These are phyloP conservation scores for Gnathonemus longibarbis DNA, from an alignment of 2,113 vertebrate species.

Conservation along the genomic window DNA sequence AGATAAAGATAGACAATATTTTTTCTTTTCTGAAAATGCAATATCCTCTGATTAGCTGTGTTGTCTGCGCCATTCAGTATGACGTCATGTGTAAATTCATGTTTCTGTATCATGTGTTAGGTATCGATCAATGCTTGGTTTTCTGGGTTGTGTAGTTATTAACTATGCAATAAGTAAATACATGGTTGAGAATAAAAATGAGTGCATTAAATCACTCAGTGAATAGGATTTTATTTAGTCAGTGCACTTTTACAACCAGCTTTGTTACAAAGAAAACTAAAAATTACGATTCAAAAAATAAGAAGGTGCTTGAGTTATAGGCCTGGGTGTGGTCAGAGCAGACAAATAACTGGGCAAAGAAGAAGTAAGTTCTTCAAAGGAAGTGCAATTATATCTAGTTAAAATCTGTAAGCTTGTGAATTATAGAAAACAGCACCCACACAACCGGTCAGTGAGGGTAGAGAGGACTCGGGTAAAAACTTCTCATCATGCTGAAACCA, in stretches of 20 bases:
- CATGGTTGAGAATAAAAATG: background rate
- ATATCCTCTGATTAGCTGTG: background rate
- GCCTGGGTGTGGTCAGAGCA: background rate
- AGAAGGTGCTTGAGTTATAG: background rate
- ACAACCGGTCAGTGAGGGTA: background rate
- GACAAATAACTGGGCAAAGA: background rate
- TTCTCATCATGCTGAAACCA: background rate
- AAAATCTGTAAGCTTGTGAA: background rate
- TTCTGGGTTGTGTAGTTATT: background rate
- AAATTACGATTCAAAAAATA: background rate
- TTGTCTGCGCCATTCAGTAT: background rate
- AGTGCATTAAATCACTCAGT: background rate
- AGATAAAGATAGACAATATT: background rate
- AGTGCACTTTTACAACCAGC: background rate
- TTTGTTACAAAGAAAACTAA: too few species aligned
- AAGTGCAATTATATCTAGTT: background rate
- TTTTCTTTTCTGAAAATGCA: background rate
- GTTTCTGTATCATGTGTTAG: background rate
- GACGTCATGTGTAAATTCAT: background rate
- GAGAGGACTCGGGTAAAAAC: background rate
- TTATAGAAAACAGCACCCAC: background rate
- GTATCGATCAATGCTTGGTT: background rate
- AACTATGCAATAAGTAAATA: background rate
- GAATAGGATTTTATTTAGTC: background rate
- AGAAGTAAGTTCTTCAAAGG: background rate